Evolutionary conservation across 30 jellyfish, hydroid and myxozoan species (phyloP).

Genomic region (Catostylus mosaicus): DNA sequence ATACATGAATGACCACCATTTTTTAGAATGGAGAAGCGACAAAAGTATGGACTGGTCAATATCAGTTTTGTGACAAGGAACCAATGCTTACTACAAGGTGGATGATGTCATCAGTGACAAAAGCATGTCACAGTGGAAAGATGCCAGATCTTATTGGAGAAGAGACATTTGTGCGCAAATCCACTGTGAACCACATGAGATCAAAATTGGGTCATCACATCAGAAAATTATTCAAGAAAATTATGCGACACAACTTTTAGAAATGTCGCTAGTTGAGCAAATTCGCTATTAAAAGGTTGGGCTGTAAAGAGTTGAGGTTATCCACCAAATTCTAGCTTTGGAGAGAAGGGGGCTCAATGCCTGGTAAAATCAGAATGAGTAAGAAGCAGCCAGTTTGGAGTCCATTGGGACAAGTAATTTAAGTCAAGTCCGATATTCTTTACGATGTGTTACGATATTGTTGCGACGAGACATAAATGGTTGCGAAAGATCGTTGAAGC

Average conservation of each 20-base stretch:
- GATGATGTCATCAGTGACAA: slow-evolving; percentile 75
- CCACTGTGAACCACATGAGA: slow-evolving; percentile 37
- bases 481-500: too few species aligned
- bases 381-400: too few species aligned
- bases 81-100: slow-evolving; percentile 68
- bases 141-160: slow-evolving; percentile 51
- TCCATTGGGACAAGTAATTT: too few species aligned
- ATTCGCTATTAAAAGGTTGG: slow-evolving; percentile 1
- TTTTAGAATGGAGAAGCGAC: slow-evolving; percentile 59
- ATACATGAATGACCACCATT: too few species aligned
- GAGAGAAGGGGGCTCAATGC: too few species aligned
- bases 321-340: too few species aligned
- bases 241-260: background rate
- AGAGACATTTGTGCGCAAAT: slow-evolving; percentile 76
- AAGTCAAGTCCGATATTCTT: too few species aligned
- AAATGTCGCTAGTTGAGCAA: background rate
- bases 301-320: too few species aligned
- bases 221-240: slow-evolving; percentile 45
- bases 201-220: slow-evolving; percentile 60
- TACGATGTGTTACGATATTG: too few species aligned
- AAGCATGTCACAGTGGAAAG: slow-evolving; percentile 61
- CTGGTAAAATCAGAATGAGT: too few species aligned
- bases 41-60: slow-evolving; percentile 85
- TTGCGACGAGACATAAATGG: too few species aligned
- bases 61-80: slow-evolving; percentile 71